Conservation (phyloP, 2,888 invertebrate genomes). For the Beris chalybata region DNA sequence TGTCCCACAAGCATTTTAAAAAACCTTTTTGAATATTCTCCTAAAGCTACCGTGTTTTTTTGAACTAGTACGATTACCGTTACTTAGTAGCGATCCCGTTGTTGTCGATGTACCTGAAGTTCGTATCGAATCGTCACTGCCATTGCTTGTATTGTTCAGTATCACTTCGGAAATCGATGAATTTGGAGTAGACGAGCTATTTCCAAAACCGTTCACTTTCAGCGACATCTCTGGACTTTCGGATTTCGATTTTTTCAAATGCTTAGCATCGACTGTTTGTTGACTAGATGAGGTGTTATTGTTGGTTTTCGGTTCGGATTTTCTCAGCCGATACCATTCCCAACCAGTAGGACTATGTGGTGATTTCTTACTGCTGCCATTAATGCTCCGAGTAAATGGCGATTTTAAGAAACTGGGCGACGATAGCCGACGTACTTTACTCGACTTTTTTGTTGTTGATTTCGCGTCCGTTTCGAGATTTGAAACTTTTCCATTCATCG, state of each 20-base stretch:
- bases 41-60: conserved; percentile 71
- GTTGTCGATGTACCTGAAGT: conserved; percentile 12
- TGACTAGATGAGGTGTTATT: conserved; percentile 23
- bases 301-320: conserved; percentile 39
- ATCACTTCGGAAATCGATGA: conserved; percentile 22
- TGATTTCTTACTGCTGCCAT: conserved; percentile 39
- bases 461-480: neutral
- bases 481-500: conserved; percentile 41
- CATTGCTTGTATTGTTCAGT: conserved; percentile 5
- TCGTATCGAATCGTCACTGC: conserved; percentile 35
- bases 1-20: conserved; percentile 53
- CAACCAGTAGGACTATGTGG: conserved; percentile 55
- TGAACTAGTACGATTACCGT: conserved; percentile 41
- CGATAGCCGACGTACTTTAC: conserved; percentile 61
- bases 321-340: conserved; percentile 55
- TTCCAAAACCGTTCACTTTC: conserved; percentile 27
- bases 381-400: conserved; percentile 57
- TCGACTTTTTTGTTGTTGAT: conserved; percentile 53
- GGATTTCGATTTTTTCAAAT: conserved; percentile 36
- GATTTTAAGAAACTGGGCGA: conserved; percentile 64
- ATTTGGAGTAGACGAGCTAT: conserved; percentile 15
- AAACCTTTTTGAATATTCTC: conserved; percentile 78
- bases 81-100: conserved; percentile 36
- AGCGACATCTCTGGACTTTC: conserved; percentile 31
- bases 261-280: neutral